These are phyloP conservation scores for Diorhabda sublineata DNA, from an alignment of 1,140 invertebrate genomes.

Conservation along the genomic window DNA sequence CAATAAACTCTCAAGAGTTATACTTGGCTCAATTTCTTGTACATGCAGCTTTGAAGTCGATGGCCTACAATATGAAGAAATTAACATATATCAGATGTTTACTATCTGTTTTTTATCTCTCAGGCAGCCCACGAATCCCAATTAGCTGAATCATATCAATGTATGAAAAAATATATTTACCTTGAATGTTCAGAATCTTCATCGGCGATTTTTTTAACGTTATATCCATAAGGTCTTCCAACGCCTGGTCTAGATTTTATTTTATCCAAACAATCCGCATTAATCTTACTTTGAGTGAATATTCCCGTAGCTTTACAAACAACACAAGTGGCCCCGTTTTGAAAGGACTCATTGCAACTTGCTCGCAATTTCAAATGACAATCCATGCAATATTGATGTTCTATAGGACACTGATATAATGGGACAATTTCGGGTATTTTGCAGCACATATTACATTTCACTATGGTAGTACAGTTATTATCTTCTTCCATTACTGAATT, in stretches of 20 bases:
- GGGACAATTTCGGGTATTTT: conserved; percentile 15
- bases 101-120: conserved; percentile 6
- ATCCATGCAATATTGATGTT: conserved; percentile 16
- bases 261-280: conserved; percentile 17
- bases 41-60: background rate
- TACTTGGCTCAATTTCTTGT: conserved; percentile 3
- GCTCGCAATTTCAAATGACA: conserved; percentile 8
- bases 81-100: too few species aligned
- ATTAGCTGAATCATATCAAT: too few species aligned
- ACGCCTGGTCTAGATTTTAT: conserved; percentile 37
- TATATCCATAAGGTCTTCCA: conserved; percentile 34
- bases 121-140: background rate
- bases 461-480: conserved; percentile 18
- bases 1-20: conserved; percentile 36
- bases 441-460: conserved; percentile 17
- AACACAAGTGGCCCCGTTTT: conserved; percentile 14
- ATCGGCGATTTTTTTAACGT: conserved; percentile 15
- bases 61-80: too few species aligned
- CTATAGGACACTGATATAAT: conserved; percentile 15
- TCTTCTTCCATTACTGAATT: conserved; percentile 13
- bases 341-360: conserved; percentile 6
- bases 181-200: conserved; percentile 14
- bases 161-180: background rate
- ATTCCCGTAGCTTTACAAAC: conserved; percentile 14
- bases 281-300: conserved; percentile 17